Base-by-base conservation (phyloP, 2,888 invertebrate genomes). In the Lysandra bellargus region DNA sequence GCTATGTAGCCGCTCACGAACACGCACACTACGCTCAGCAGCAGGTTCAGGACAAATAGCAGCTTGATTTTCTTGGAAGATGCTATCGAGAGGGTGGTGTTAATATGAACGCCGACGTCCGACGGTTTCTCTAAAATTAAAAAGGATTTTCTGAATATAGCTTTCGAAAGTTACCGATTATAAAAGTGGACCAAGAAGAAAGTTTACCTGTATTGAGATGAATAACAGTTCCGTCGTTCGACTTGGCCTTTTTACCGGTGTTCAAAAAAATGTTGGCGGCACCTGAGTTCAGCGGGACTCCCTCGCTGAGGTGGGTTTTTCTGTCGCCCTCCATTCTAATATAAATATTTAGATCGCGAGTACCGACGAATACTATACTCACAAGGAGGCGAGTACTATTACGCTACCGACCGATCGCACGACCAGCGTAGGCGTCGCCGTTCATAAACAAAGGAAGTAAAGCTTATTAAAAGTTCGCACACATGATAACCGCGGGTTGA, bases 31-130 rank as follows among this genome's bases (percentile, higher is more conserved):
- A 92, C 85, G 83, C 91, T 91, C 81, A 94, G 86, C 83, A 93
- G 88, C 87, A 94, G 92, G 87, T 92, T 94, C 78, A 93, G 84
- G 79, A 93, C 85, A 85, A 94, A 92, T 85, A 94, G 87, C 82
- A 93, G 87, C 87, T 89, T 92, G 83, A 94, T 90, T 91, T 93
- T 94, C 92, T 92, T 93, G 87, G 93, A 93, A 91, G 94, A 93
- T 90, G 92, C 93, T 86, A 93, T 90, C 79, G 93, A 91, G 84
- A 93, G 89, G 79, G 93, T 94, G 60, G 94, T 93, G 84, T 94
- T 93, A 84, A 94, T 92, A 84, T 94, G 93, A 79, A 94, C 90
- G 83, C 93, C 94, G 85, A 93, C 91, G 84, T 94, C 93, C 57
- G 92, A 86, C 44, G 91, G 90, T 82, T 91, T 92, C 81, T 91